Base-by-base conservation (phyloP, 2,888 invertebrate species). In the Isoperla grammatica region DNA sequence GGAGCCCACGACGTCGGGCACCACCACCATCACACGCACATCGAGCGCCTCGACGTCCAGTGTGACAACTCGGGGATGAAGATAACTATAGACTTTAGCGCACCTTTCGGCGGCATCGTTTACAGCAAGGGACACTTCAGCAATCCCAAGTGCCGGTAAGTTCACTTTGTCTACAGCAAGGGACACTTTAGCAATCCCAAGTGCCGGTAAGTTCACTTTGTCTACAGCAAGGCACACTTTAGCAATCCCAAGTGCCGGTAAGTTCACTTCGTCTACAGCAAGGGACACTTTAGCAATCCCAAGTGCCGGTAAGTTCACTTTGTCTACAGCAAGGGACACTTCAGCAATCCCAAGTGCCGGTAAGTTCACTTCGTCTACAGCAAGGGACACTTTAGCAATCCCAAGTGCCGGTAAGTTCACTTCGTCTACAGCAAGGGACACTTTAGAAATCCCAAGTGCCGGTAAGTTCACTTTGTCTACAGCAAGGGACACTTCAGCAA, bases 241-340 rank as follows among this genome's bases (percentile, higher is more conserved):
- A n/a, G n/a, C n/a, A n/a, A n/a, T n/a, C n/a, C n/a, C n/a, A n/a
- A n/a, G n/a, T n/a, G n/a, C n/a, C n/a, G n/a, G n/a, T n/a, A n/a
- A n/a, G n/a, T n/a, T n/a, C n/a, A n/a, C n/a, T n/a, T n/a, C n/a
- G n/a, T n/a, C n/a, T n/a, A n/a, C n/a, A n/a, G n/a, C n/a, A n/a
- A n/a, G n/a, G n/a, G n/a, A n/a, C n/a, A n/a, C n/a, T n/a, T n/a
- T n/a, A n/a, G n/a, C n/a, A n/a, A n/a, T n/a, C n/a, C n/a, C n/a
- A n/a, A n/a, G n/a, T n/a, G n/a, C n/a, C n/a, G n/a, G n/a, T n/a
- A n/a, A n/a, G n/a, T n/a, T n/a, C n/a, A n/a, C n/a, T n/a, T 86
- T 29, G 81, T 87, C 60, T 87, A 86, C 76, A 86, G 86, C 70
- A 86, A 87, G 70, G 86, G 86, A 12, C 79, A 81, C 66, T 79